Evolutionary conservation across 2,888 invertebrate genomes (phyloP).

Genomic region (Acrobasis repandana): DNA sequence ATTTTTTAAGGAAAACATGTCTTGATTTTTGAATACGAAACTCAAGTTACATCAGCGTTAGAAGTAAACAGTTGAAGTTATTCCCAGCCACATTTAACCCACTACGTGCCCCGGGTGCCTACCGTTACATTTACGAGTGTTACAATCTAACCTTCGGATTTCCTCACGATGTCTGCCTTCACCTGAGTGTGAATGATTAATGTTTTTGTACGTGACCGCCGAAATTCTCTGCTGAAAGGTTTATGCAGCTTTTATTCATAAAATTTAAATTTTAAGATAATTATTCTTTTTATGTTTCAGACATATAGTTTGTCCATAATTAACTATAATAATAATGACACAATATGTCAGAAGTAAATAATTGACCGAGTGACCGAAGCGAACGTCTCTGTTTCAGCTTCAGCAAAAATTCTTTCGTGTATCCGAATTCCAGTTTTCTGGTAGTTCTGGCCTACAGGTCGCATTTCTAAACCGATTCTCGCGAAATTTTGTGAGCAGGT

Average conservation of each 20-base stretch:
- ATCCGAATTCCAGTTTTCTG: no score
- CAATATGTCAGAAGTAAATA: no score
- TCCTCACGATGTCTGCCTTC: conserved; percentile 19
- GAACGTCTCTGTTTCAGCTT: no score
- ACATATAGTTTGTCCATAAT: no score
- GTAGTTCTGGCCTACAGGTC: no score
- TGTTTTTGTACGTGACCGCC: conserved; percentile 18
- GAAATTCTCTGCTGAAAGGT: neutral
- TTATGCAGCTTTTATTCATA: neutral
- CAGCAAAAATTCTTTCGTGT: no score
- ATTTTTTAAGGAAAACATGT: neutral
- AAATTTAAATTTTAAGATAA: neutral
- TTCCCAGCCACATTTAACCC: conserved; percentile 14
- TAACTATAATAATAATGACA: no score
- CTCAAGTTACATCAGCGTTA: neutral
- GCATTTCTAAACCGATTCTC: no score
- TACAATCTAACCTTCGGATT: conserved; percentile 17
- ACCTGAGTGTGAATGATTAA: conserved; percentile 22
- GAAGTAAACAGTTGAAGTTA: neutral
- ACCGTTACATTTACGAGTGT: conserved; percentile 9
- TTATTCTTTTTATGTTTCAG: no score
- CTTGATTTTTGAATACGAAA: neutral
- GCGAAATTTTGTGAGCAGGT: no score
- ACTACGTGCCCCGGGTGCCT: conserved; percentile 13
- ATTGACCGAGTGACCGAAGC: no score